Evolutionary conservation across 2,888 invertebrate genomes (phyloP).

Genomic region (Athrips mouffetella): DNA sequence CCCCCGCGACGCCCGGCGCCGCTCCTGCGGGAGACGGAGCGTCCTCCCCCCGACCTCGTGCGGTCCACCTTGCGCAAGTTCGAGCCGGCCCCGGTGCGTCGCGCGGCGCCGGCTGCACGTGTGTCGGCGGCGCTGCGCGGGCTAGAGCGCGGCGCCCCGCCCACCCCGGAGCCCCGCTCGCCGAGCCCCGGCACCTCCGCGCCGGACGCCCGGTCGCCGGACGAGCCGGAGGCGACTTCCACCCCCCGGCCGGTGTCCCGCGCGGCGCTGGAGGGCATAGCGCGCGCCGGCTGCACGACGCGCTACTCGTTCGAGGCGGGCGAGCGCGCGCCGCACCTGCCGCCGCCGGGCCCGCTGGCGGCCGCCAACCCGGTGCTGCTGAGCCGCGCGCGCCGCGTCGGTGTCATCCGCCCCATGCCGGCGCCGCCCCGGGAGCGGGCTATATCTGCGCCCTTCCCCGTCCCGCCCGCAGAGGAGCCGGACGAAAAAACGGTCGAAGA

Average conservation of each 20-base stretch:
- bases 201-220: conserved; percentile 29
- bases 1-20: conserved; percentile 74
- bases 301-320: conserved; percentile 78
- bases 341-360: conserved; percentile 51
- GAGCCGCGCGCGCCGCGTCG: conserved; percentile 71
- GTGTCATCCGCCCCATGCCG: conserved; percentile 75
- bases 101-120: conserved; percentile 58
- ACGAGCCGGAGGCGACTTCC: conserved; percentile 38
- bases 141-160: conserved; percentile 41
- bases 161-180: conserved; percentile 54
- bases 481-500: not conserved
- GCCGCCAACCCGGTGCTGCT: conserved; percentile 61
- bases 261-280: conserved; percentile 81
- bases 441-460: conserved; percentile 13
- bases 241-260: conserved; percentile 70
- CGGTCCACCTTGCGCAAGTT: conserved; percentile 91
- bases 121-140: conserved; percentile 51
- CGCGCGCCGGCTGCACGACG: conserved; percentile 82
- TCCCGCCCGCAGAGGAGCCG: conserved; percentile 28
- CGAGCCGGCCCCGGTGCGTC: conserved; percentile 82
- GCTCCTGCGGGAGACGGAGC: conserved; percentile 84
- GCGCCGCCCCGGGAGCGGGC: conserved; percentile 20
- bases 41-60: conserved; percentile 93
- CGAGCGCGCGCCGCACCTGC: conserved; percentile 51
- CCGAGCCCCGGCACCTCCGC: conserved; percentile 33